Conservation (phyloP, 2,888 invertebrate genomes). For the Apeira syringaria region DNA sequence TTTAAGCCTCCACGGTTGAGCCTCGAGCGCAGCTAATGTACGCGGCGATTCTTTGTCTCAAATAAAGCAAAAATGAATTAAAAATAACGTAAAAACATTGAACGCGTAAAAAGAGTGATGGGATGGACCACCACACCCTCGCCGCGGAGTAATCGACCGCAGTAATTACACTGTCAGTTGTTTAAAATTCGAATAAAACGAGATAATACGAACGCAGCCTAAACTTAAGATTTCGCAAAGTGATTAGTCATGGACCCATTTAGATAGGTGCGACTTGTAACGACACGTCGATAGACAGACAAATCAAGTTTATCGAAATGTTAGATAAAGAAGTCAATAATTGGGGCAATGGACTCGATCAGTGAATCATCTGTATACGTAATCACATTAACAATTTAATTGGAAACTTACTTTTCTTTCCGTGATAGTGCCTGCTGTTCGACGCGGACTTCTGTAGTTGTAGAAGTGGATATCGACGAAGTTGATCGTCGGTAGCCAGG, state of each 20-base stretch:
- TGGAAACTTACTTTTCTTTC: constrained; percentile 64
- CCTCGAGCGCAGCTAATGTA: constrained; percentile 68
- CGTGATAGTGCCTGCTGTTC: constrained; percentile 49
- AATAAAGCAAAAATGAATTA: constrained; percentile 74
- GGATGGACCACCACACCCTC: constrained; percentile 69
- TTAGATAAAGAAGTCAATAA: constrained; percentile 32
- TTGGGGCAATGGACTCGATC: constrained; percentile 33
- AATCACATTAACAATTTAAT: constrained; percentile 18
- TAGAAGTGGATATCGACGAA: constrained; percentile 70
- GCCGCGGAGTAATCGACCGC: constrained; percentile 60
- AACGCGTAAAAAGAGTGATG: constrained; percentile 71
- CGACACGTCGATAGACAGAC: constrained; percentile 24
- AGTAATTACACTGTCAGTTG: constrained; percentile 74
- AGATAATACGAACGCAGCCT: constrained; percentile 20
- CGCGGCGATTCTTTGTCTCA: constrained; percentile 65
- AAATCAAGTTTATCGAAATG: constrained; percentile 18
- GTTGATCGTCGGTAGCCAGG: constrained; percentile 71
- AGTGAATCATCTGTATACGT: constrained; percentile 33
- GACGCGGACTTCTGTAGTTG: constrained; percentile 49
- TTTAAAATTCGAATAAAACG: constrained; percentile 56
- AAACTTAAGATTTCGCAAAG: constrained; percentile 19
- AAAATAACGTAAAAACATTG: constrained; percentile 75
- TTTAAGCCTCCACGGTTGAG: constrained; percentile 66
- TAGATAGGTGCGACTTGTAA: constrained; percentile 36
- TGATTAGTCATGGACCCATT: constrained; percentile 30